phyloP scores from a whole-genome alignment of 2,113 vertebrate genomes.

The Mystacornis crossleyi region DNA sequence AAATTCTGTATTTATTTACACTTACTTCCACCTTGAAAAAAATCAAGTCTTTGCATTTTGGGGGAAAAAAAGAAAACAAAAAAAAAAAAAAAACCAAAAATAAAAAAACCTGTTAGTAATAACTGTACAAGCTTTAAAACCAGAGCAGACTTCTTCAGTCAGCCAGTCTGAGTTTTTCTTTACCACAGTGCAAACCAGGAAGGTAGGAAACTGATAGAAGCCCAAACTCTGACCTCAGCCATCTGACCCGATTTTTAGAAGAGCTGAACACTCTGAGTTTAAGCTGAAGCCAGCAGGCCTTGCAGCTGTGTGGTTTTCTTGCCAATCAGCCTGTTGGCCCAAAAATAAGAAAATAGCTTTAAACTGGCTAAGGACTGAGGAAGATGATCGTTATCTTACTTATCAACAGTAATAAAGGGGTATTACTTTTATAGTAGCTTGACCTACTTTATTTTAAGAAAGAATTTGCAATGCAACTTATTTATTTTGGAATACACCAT shows the following conservation, averaged over 20 bases:
- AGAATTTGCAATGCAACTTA: not conserved
- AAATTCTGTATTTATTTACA: not conserved
- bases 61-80: too few species aligned
- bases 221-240: conserved; percentile 13
- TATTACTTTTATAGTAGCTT: not conserved
- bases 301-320: conserved; percentile 22
- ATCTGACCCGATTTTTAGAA: not conserved
- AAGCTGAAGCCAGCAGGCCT: not conserved
- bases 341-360: not conserved
- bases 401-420: not conserved
- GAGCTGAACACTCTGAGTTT: not conserved
- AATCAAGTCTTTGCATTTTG: not conserved
- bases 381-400: not conserved
- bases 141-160: not conserved
- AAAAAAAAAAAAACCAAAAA: not conserved
- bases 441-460: not conserved
- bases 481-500: not conserved
- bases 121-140: not conserved
- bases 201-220: not conserved
- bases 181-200: not conserved
- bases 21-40: not conserved
- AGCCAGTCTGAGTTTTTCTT: not conserved
- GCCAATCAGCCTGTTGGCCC: not conserved
- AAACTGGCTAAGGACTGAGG: not conserved
- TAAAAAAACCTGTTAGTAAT: not conserved